Conservation (phyloP, 2,888 invertebrate species). For the Odontocolon sp. region DNA sequence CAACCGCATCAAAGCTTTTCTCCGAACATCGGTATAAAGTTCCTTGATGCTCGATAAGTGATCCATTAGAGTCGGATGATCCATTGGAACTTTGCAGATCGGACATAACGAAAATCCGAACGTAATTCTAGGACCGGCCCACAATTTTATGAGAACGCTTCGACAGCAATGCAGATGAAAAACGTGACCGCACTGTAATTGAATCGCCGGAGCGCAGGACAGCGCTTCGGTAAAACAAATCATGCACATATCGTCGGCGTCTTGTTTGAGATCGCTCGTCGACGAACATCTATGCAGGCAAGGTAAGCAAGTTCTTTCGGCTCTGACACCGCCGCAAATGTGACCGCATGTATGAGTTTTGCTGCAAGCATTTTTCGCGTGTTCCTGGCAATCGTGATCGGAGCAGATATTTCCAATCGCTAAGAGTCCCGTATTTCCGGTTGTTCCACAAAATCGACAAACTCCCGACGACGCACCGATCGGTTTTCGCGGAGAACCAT, state of each 20-base stretch:
- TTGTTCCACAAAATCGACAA: slow-evolving; percentile 95
- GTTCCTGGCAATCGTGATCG: slow-evolving; percentile 94
- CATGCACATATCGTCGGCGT: slow-evolving; percentile 99
- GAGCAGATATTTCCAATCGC: slow-evolving; percentile 97
- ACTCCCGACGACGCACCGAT: slow-evolving; percentile 84
- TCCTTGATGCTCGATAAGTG: slow-evolving; percentile 90
- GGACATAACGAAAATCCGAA: slow-evolving; percentile 98
- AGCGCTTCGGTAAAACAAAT: slow-evolving; percentile 99
- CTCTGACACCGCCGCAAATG: slow-evolving; percentile 95
- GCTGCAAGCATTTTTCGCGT: slow-evolving; percentile 91
- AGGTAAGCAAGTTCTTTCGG: slow-evolving; percentile 92
- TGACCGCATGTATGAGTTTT: slow-evolving; percentile 94
- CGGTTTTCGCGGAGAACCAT: slow-evolving; percentile 84
- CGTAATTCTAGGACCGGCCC: slow-evolving; percentile 97
- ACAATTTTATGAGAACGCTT: slow-evolving; percentile 91
- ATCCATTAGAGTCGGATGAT: slow-evolving; percentile 90
- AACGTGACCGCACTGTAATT: slow-evolving; percentile 96
- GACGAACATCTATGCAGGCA: slow-evolving; percentile 92
- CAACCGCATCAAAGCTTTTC: slow-evolving; percentile 96
- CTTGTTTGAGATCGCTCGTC: slow-evolving; percentile 88
- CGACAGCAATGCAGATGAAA: slow-evolving; percentile 97
- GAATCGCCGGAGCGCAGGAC: slow-evolving; percentile 95
- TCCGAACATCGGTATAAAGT: slow-evolving; percentile 93
- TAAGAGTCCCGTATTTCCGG: slow-evolving; percentile 89
- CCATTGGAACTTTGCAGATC: slow-evolving; percentile 96